These are phyloP conservation scores for Chrysodeixis includens DNA, from an alignment of 2,888 invertebrate genomes.

Conservation along the genomic window DNA sequence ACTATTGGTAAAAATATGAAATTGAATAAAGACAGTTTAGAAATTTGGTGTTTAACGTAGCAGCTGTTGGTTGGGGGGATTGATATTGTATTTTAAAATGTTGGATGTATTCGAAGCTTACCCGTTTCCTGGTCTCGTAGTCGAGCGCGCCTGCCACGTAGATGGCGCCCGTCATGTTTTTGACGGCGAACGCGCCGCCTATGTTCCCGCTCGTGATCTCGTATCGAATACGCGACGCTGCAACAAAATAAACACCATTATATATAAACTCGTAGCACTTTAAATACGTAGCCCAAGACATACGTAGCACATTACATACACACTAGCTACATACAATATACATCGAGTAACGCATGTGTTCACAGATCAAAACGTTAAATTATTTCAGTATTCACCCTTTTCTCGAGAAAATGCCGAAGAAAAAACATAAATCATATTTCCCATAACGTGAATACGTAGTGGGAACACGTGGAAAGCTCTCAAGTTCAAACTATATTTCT, in stretches of 20 bases:
- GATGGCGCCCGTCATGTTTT: constrained; percentile 99
- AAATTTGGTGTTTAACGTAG: constrained; percentile 21
- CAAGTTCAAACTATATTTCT: background rate
- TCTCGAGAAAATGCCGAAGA: constrained; percentile 14
- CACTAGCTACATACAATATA: constrained; percentile 21
- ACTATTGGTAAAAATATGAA: constrained; percentile 27
- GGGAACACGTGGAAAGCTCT: background rate
- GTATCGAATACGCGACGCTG: constrained; percentile 99
- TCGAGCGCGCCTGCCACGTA: constrained; percentile 99
- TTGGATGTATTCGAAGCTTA: constrained; percentile 86
- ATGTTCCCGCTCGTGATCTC: constrained; percentile 99
- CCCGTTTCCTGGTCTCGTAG: constrained; percentile 98
- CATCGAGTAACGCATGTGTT: constrained; percentile 38
- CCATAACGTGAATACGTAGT: background rate
- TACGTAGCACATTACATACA: constrained; percentile 21
- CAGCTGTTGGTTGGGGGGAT: constrained; percentile 16
- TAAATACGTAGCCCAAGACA: constrained; percentile 39
- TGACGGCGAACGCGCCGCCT: constrained; percentile 99
- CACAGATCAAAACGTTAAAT: constrained; percentile 36
- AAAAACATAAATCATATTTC: constrained; percentile 22
- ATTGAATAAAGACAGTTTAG: constrained; percentile 27
- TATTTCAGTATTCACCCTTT: constrained; percentile 29
- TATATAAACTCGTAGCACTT: constrained; percentile 26
- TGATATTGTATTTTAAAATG: constrained; percentile 46
- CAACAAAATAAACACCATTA: constrained; percentile 74